Evolutionary conservation across 92 coral and sea anemone genomes (phyloP).

Genomic region (Parazoanthus atlanticus): DNA sequence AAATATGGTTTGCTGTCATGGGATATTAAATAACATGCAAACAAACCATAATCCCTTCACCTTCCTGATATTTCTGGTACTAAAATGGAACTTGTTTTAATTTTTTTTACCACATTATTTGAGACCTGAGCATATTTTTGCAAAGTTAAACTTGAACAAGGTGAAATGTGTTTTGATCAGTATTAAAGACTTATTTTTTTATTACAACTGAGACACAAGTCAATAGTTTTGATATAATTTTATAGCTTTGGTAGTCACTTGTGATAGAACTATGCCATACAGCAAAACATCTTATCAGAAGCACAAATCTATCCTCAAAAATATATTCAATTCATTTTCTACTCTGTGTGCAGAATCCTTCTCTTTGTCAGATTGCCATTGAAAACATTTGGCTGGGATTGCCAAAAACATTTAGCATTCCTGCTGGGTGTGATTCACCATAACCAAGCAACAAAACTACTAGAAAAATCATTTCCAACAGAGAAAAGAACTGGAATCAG

Average conservation of each 20-base stretch:
- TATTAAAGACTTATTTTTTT: not conserved
- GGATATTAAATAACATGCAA: not conserved
- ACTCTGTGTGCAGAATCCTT: not conserved
- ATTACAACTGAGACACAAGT: too few relatives aligned
- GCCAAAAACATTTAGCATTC: not conserved
- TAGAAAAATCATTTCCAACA: not conserved
- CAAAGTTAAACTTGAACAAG: not conserved
- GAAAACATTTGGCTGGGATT: too few relatives aligned
- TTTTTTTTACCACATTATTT: not conserved
- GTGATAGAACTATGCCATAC: not conserved
- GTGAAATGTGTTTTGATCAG: not conserved
- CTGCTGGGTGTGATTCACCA: not conserved
- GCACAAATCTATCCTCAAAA: not conserved
- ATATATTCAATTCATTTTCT: not conserved
- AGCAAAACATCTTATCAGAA: not conserved
- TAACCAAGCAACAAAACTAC: not conserved
- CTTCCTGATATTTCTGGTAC: not conserved
- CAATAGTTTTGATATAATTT: too few relatives aligned
- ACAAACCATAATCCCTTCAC: not conserved
- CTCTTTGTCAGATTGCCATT: too few relatives aligned
- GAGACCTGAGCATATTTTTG: not conserved
- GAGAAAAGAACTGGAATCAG: not conserved
- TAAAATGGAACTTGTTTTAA: not conserved
- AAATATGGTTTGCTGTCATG: conserved; percentile 22
- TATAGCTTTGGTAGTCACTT: too few relatives aligned